Evolutionary conservation across 2,797 vertebrate species (phyloP).

Genomic region (Chanos chanos): DNA sequence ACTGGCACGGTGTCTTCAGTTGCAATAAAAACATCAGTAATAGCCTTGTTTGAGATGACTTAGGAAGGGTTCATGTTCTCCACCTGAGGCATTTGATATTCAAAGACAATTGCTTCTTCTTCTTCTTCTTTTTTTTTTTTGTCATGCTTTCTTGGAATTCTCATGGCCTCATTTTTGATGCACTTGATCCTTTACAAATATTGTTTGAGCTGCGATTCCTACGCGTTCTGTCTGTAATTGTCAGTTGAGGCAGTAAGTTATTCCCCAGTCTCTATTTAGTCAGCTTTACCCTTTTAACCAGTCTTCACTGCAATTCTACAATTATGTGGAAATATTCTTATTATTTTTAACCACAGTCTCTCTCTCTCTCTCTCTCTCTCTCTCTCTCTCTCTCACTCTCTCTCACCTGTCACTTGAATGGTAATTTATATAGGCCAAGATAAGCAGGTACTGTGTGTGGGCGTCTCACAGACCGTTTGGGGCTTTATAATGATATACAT

Average conservation of each 20-base stretch:
- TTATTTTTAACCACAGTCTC: conserved; percentile 30
- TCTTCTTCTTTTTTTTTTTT: conserved; percentile 24
- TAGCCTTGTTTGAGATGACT: conserved; percentile 32
- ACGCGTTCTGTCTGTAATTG: conserved; percentile 10
- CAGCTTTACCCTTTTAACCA: conserved; percentile 23
- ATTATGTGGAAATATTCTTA: conserved; percentile 10
- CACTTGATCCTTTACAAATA: conserved; percentile 39
- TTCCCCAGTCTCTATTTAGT: conserved; percentile 22
- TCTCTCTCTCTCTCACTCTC: not conserved
- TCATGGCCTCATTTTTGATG: conserved; percentile 24
- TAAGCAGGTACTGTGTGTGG: conserved; percentile 41
- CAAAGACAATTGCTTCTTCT: conserved; percentile 34
- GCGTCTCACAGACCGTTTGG: conserved; percentile 17
- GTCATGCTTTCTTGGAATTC: not conserved
- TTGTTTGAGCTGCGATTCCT: conserved; percentile 30
- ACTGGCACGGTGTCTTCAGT: conserved; percentile 24
- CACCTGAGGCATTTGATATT: conserved; percentile 30
- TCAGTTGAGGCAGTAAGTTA: conserved; percentile 30
- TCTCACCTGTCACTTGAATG: conserved; percentile 9
- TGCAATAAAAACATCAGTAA: conserved; percentile 46
- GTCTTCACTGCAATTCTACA: conserved; percentile 36
- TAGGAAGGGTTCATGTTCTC: conserved; percentile 22
- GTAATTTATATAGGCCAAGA: conserved; percentile 31
- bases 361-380: not conserved
- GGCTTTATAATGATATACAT: conserved; percentile 33